Evolutionary conservation across 2,113 vertebrate species (phyloP), one percentile per base, ranked within the genome.

Genomic region (Mixornis gularis): DNA sequence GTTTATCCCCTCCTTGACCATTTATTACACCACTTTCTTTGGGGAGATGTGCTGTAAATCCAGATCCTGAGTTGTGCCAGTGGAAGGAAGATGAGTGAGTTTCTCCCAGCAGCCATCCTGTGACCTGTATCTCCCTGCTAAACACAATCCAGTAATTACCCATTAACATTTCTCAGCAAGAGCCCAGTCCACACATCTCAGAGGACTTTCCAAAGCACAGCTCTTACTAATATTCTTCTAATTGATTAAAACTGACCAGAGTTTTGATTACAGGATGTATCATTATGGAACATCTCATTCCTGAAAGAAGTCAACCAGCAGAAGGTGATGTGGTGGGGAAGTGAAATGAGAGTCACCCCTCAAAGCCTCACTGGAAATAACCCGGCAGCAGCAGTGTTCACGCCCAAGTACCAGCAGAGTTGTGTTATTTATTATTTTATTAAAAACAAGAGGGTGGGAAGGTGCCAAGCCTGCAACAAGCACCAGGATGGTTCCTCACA

Each of bases 121-220:
- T 56, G 87, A 94, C 64, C 85, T 60, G 3, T 6, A 51, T 43
- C 86, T 91, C 58, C 59, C 93, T 41, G 81, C 85, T 91, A 60
- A 91, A 92, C 85, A 87, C 71, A 65, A 71, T 7, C 69, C 92
- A 84, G 60, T 90, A 94, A 95, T 93, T 95, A 95, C 86, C 83
- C 86, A 87, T 95, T 93, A 92, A 93, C 34, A 52, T 62, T 91
- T 76, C 89, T 85, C 94, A 91, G 91, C 77, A 81, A 90, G 69
- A 94, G 86, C 90, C 86, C 70, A 62, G 92, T 85, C 91, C 84
- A 68, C 86, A n/a, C 83, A 79, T 68, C 93, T 95, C 80, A 0
- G 38, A 94, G 89, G 91, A 92, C 73, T 36, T 82, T 27, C 78
- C 73, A 30, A 87, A 91, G 86, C 91, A 44, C 55, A 51, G 69